Evolutionary conservation across 2,797 vertebrate species (phyloP).

Genomic region (Ptychobarbus kaznakovi): DNA sequence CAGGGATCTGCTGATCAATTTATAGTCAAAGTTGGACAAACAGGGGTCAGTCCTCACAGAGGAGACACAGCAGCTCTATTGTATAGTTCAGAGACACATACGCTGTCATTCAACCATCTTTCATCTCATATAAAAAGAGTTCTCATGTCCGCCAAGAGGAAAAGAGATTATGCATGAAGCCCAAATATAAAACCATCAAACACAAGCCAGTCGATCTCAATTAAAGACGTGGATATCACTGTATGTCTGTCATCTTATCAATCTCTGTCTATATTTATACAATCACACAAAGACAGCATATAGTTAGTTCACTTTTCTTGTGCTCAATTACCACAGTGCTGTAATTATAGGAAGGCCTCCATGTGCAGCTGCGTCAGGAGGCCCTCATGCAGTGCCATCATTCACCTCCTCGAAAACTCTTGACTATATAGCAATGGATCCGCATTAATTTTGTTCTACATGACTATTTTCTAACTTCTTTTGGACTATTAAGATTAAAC

Average conservation of each 20-base stretch:
- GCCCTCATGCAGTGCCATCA: neutral
- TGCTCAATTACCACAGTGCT: conserved; percentile 35
- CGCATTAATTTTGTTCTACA: neutral
- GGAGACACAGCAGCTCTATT: neutral
- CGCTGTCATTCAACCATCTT: conserved; percentile 4
- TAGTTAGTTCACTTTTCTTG: conserved; percentile 1
- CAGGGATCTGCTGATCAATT: neutral
- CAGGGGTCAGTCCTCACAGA: neutral
- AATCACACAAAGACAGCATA: conserved; percentile 21
- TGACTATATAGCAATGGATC: conserved; percentile 1
- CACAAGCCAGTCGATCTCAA: conserved; percentile 11
- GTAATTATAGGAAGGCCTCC: conserved; percentile 52
- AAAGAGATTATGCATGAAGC: neutral
- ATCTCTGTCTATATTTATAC: conserved; percentile 8
- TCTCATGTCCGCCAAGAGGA: conserved; percentile 1
- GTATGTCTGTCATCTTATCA: conserved; percentile 8
- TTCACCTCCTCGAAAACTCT: neutral
- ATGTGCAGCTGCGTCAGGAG: conserved; percentile 43
- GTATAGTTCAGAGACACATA: conserved; percentile 5
- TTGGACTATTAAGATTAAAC: neutral
- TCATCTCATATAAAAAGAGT: conserved; percentile 21
- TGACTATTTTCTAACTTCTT: neutral
- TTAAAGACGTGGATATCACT: conserved; percentile 11
- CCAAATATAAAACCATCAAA: conserved; percentile 24
- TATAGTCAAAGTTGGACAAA: neutral